A percentile compares a stretch with the other conserved stretches of the same genome.
Conservation (phyloP, 30 jellyfish, hydroid and myxozoan species). For the Hydractinia echinata region DNA sequence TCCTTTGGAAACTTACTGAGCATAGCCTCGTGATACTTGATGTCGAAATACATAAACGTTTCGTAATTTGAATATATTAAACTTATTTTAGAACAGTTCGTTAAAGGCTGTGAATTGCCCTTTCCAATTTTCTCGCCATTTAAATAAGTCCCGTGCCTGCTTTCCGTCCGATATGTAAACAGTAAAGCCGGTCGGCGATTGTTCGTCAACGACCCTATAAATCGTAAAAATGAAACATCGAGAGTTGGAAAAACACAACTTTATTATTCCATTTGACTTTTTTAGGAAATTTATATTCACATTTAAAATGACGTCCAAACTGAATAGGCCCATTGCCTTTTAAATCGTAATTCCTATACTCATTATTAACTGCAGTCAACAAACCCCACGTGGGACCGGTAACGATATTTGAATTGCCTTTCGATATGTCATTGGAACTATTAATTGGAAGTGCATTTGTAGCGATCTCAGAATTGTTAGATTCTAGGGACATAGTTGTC, state of each 20-base stretch:
- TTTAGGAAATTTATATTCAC: too few relatives aligned
- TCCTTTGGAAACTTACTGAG: background rate
- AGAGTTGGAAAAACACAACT: background rate
- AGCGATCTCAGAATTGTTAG: too few relatives aligned
- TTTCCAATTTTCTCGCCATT: conserved; percentile 2
- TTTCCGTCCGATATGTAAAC: background rate
- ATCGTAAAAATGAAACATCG: background rate
- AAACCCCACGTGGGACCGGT: too few relatives aligned
- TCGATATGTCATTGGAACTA: too few relatives aligned
- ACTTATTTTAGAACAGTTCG: background rate
- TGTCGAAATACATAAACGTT: background rate
- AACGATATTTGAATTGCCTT: too few relatives aligned
- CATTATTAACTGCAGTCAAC: too few relatives aligned
- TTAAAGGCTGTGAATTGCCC: background rate
- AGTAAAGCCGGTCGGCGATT: background rate
- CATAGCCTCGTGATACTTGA: background rate
- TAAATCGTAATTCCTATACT: too few relatives aligned
- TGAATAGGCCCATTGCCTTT: too few relatives aligned
- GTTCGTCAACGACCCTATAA: background rate
- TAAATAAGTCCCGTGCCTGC: conserved; percentile 1
- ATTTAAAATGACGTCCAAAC: too few relatives aligned
- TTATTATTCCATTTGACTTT: too few relatives aligned
- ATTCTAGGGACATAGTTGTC: too few relatives aligned
- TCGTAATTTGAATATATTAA: background rate
- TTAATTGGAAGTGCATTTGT: too few relatives aligned